These are phyloP conservation scores for Venusia cambrica DNA, from an alignment of 2,888 invertebrate genomes.

Conservation along the genomic window DNA sequence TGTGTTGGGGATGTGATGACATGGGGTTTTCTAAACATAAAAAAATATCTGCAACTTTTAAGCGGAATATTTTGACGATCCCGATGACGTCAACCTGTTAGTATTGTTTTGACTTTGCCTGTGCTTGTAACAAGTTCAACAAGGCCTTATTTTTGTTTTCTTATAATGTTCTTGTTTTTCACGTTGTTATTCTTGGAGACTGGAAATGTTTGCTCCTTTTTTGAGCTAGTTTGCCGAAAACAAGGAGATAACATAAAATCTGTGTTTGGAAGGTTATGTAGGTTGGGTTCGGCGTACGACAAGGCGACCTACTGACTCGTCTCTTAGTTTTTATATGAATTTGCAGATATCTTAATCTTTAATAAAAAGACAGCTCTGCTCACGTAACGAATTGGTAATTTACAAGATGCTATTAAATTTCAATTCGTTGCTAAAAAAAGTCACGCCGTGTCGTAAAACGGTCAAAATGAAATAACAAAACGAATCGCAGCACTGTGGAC, in stretches of 20 bases:
- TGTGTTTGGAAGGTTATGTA: conserved; percentile 31
- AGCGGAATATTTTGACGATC: conserved; percentile 4
- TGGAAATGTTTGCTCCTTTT: conserved; percentile 32
- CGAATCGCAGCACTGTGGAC: conserved; percentile 34
- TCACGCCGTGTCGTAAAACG: too few relatives aligned
- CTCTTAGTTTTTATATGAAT: conserved; percentile 27
- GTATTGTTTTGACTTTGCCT: conserved; percentile 31
- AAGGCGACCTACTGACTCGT: conserved; percentile 33
- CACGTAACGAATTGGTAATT: too few relatives aligned
- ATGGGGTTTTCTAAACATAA: too few relatives aligned
- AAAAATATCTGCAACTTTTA: conserved; percentile 1
- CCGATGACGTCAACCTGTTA: conserved; percentile 25
- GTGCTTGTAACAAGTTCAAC: conserved; percentile 23
- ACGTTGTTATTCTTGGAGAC: conserved; percentile 29
- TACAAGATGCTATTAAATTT: too few relatives aligned
- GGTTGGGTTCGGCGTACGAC: conserved; percentile 32
- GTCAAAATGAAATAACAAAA: conserved; percentile 25
- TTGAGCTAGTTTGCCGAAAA: conserved; percentile 40
- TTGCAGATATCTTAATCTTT: conserved; percentile 22
- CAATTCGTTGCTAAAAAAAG: too few relatives aligned
- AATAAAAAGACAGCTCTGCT: too few relatives aligned
- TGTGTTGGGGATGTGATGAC: conserved; percentile 14
- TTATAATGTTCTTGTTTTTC: conserved; percentile 32
- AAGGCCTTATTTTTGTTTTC: conserved; percentile 35
- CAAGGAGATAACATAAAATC: conserved; percentile 36